Evolutionary conservation across 1,140 invertebrate species (phyloP), one percentile per base, ranked within the genome.

Genomic region (Scaptomyza graminum): DNA sequence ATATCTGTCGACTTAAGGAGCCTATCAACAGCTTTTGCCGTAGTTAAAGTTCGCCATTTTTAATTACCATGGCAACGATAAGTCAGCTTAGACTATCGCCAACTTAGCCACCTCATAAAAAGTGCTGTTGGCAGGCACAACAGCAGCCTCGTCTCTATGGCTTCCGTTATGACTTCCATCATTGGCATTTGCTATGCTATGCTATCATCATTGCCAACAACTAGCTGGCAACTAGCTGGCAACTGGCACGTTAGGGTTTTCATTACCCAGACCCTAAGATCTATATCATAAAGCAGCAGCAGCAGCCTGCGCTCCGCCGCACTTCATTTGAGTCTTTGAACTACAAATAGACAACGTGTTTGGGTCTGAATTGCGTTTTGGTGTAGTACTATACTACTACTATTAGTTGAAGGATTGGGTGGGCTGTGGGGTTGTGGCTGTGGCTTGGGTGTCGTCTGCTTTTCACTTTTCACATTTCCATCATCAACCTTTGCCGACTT

Each of bases 391-490:
- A 6, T 34, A 34, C 31, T 34, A 34, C 28, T 34, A 34, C 31
- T 34, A 34, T 7, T 34, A 54, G 51, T 62, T 15, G 44, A 16
- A 28, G 34, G 31, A 25, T 16, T 39, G 39, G 13, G 9, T 46
- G 43, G 2, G 12, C 6, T 22, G 28, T 7, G 8, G 6, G 51
- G 7, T 3, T 12, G 15, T 15, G 31, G 41, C 22, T 22, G 28
- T 31, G 7, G 28, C 28, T 31, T 11, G 2, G 71, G 54, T 67
- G 65, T 71, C 69, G 63, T 65, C 82, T 82, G 82, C 82, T 75
- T 85, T 85, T 87, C 82, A 81, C 82, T 85, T 85, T 85, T 87
- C 82, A 87, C 82, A 81, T 87, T 85, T 85, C 77, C 74, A 85
- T 87, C 78, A 85, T 78, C 77, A 87, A 75, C 78, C 82, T 87